Conservation (phyloP, 1,140 invertebrate genomes). For the Drosophila micromelanica region DNA sequence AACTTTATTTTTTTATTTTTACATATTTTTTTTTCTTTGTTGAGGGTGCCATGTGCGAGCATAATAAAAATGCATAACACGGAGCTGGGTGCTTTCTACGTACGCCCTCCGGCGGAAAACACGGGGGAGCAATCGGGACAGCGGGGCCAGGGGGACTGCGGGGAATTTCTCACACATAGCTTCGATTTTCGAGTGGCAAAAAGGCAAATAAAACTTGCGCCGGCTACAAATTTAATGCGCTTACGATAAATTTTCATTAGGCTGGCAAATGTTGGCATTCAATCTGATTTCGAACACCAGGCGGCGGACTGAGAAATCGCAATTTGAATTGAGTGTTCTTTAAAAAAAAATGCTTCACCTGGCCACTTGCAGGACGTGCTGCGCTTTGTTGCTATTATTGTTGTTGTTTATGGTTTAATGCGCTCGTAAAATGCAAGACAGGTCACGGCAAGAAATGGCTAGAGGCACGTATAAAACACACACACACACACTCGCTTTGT, state of each 20-base stretch:
- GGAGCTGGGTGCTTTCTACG: slow-evolving; percentile 31
- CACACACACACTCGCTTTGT: slow-evolving; percentile 4
- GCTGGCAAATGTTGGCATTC: slow-evolving; percentile 41
- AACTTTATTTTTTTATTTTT: no score
- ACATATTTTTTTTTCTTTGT: no score
- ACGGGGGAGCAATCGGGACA: no score
- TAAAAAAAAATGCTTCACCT: slow-evolving; percentile 36
- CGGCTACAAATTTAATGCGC: slow-evolving; percentile 74
- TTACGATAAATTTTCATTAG: slow-evolving; percentile 78
- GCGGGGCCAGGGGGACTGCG: background rate
- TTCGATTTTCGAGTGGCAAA: slow-evolving; percentile 38
- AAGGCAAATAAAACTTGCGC: slow-evolving; percentile 51
- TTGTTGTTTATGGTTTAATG: slow-evolving; percentile 71
- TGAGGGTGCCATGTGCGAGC: slow-evolving; percentile 40
- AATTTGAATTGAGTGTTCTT: slow-evolving; percentile 62
- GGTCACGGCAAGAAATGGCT: slow-evolving; percentile 3
- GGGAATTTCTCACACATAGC: no score
- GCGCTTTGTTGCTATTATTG: slow-evolving; percentile 16
- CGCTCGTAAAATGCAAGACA: slow-evolving; percentile 67
- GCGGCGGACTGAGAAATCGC: slow-evolving; percentile 17
- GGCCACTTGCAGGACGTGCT: slow-evolving; percentile 52
- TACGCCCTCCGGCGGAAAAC: no score
- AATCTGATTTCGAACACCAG: slow-evolving; percentile 49
- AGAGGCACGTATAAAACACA: slow-evolving; percentile 14
- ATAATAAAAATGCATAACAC: slow-evolving; percentile 77